A percentile compares a stretch with the other conserved stretches of the same genome.
Conservation (phyloP, 2,113 vertebrate species). For the Panthera uncia region DNA sequence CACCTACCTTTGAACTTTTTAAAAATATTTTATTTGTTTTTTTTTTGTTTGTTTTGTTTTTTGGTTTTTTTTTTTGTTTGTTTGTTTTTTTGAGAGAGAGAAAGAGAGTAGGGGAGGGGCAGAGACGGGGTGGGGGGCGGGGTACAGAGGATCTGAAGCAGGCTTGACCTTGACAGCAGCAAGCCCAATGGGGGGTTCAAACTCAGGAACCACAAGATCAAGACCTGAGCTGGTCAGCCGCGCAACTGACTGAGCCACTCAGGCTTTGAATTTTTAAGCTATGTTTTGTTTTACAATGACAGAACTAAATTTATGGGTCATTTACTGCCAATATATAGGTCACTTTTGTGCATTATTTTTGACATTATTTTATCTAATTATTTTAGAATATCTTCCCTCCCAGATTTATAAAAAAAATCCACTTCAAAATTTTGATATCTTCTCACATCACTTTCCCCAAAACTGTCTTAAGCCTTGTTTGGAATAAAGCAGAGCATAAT, state of each 20-base stretch:
- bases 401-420: neutral
- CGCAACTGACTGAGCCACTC: too few species aligned
- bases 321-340: neutral
- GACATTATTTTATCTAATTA: neutral
- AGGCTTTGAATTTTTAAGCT: neutral
- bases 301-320: neutral
- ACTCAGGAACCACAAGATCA: too few species aligned
- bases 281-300: neutral
- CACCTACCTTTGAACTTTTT: neutral
- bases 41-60: too few species aligned
- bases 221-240: too few species aligned
- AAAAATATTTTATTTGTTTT: neutral
- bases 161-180: too few species aligned
- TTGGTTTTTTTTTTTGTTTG: too few species aligned
- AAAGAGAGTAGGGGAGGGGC: too few species aligned
- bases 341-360: neutral
- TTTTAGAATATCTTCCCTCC: neutral
- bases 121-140: rapidly evolving
- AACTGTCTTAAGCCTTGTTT: neutral
- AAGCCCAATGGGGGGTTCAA: too few species aligned
- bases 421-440: neutral
- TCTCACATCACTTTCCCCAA: neutral
- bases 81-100: too few species aligned
- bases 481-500: neutral
- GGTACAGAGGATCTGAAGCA: too few species aligned